Evolutionary conservation across 2,888 invertebrate genomes (phyloP).

Genomic region (Athrips mouffetella): DNA sequence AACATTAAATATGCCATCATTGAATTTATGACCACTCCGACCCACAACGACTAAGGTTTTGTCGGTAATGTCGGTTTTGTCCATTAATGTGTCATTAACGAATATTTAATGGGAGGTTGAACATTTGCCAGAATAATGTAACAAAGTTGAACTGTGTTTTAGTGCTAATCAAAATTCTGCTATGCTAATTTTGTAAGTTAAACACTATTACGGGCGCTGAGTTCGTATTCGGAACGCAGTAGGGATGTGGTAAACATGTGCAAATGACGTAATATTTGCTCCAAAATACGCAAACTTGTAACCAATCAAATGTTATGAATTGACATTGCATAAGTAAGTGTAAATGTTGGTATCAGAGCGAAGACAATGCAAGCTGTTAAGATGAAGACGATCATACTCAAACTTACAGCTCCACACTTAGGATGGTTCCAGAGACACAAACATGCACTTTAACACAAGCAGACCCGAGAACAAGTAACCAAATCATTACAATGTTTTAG

Average conservation of each 20-base stretch:
- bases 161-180: constrained; percentile 71
- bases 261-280: neutral
- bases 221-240: neutral
- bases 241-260: neutral
- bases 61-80: constrained; percentile 45
- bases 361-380: too few species aligned
- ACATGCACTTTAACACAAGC: too few species aligned
- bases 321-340: neutral
- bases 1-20: constrained; percentile 39
- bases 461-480: too few species aligned
- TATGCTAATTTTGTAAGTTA: constrained; percentile 61
- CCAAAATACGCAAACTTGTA: neutral
- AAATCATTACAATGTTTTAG: too few species aligned
- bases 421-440: too few species aligned
- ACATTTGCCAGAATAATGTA: constrained; percentile 38
- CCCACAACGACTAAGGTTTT: constrained; percentile 56
- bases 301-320: neutral
- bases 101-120: constrained; percentile 51
- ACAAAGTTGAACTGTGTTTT: constrained; percentile 53
- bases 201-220: constrained; percentile 42
- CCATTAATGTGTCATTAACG: constrained; percentile 57
- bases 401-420: too few species aligned
- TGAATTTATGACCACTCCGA: constrained; percentile 46
- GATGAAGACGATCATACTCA: too few species aligned
- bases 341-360: too few species aligned